Evolutionary conservation across 64 coral and sea anemone species (phyloP), one percentile per base, ranked within the genome.

Genomic region (Trachythela sp.): DNA sequence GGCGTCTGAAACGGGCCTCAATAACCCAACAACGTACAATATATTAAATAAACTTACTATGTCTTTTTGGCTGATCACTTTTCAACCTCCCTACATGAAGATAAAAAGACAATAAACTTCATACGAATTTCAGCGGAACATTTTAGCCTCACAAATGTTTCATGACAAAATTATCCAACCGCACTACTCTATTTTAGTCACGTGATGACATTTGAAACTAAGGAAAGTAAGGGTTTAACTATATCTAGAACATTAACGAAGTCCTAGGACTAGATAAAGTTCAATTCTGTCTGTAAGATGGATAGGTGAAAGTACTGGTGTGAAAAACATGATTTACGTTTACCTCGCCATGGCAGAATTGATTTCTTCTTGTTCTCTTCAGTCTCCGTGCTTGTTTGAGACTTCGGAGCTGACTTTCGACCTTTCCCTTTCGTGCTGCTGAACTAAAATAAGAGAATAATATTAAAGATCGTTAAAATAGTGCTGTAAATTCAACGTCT

Each of bases 331-430:
- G 5, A 26, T 18, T 7, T 7, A 26, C 20, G 56, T 24, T 87
- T 31, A 94, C 95, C 93, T 94, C 92, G 94, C 95, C 95, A 97
- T 1, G 95, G 95, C 3, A 97, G 88, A 70, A 97, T 85, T 0
- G 95, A 92, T 41, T 86, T 97, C 37, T 92, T 97, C 48, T 85
- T 94, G 20, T 17, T 83, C 36, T 94, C 92, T 4, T 97, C 95
- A 48, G 56, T 45, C 9, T 70, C 83, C 9, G 35, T 85, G 22
- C 87, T 87, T 64, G 92, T 92, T 30, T 88, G 95, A 87, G 94
- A 15, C 48, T 50, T 84, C 5, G 48, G 9, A 29, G 30, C 60
- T 17, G 30, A 13, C 37, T 80, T 80, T 39, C 75, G 37, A 35
- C 75, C 75, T 80, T 80, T 80, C 13, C 33, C 75, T 39, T 35